Evolutionary conservation across 2,113 vertebrate genomes (phyloP), one percentile per base, ranked within the genome.

Genomic region (Hystrix brachyura): DNA sequence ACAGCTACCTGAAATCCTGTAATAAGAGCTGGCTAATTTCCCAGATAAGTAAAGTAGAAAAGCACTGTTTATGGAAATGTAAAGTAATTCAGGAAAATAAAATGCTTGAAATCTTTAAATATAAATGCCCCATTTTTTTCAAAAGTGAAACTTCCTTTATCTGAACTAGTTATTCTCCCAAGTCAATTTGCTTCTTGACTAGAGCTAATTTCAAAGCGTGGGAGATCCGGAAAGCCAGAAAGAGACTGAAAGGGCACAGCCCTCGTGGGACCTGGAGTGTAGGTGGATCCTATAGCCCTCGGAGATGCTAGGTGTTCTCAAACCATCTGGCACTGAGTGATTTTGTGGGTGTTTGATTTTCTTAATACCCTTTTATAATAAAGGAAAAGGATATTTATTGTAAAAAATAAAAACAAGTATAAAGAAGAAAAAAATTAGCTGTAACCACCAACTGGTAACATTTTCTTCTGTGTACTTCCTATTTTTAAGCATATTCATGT

Each of bases 71-170:
- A n/a, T 86, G 27, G 57, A 92, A 94, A 88, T 81, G 23, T 38
- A 72, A 32, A 8, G 34, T 43, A 96, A 91, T 86, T 92, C 43
- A 94, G 91, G 32, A 91, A 90, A 90, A 29, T 83, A 92, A 94
- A 74, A 74, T 86, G n/a, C 29, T 79, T 92, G 78, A 88, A 71
- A 88, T 59, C 19, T 69, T 88, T 72, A 55, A 59, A 53, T 94
- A 71, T 51, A 71, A 97, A 67, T 78, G 32, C 53, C 18, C 34
- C 53, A n/a, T 88, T 46, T 93, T 95, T 95, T 83, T 86, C 23
- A 80, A 10, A 60, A 91, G 32, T 23, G 14, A 92, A 91, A 79
- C 17, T 60, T 57, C 60, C 13, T 78, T 87, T 87, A 69, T 74
- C 90, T 92, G 79, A 94, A 13, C 25, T 71, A 53, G 29, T 71